Evolutionary conservation across 2,797 vertebrate genomes (phyloP), one percentile per base, ranked within the genome.

Genomic region (Oreortyx pictus): DNA sequence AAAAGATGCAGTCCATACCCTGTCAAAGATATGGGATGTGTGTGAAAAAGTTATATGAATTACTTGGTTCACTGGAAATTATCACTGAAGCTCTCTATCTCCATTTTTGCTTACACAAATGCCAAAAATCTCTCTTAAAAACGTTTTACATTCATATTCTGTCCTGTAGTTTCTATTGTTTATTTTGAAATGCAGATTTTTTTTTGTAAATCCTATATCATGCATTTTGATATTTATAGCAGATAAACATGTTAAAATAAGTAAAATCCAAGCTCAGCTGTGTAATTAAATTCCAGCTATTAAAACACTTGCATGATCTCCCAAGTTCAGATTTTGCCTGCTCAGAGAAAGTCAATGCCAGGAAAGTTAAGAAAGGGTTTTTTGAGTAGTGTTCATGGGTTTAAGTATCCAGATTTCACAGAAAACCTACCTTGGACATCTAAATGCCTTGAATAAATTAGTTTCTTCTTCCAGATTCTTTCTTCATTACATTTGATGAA

Each of bases 1-100:
- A 85, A 62, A 70, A 81, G 86, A 73, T 65, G 35, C 14, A 12
- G 54, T 41, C 62, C 20, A 39, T 78, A 73, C 70, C 70, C 59
- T 78, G 82, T 60, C 83, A 76, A 81, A 94, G 37, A 89, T 88
- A 84, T 92, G 79, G 84, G 27, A 81, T 72, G 66, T 52, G 56
- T 71, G 57, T 88, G 72, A 86, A 92, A 88, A 88, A 86, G 12
- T 19, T 67, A 64, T 59, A 27, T 16, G 23, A 43, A 60, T 94
- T 66, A 41, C 24, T 87, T 9, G 1, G 2, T 22, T 91, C 22
- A 24, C 44, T 47, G n/a, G 59, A 92, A 92, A 86, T 89, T 68
- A 72, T 62, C 61, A 22, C 11, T 65, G 67, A 29, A 54, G 50
- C 41, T 74, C 41, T 84, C 44, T 68, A 43, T 27, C 13, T 78